These are phyloP conservation scores for Toxonevra muliebris DNA, from an alignment of 2,888 invertebrate genomes.

Conservation along the genomic window DNA sequence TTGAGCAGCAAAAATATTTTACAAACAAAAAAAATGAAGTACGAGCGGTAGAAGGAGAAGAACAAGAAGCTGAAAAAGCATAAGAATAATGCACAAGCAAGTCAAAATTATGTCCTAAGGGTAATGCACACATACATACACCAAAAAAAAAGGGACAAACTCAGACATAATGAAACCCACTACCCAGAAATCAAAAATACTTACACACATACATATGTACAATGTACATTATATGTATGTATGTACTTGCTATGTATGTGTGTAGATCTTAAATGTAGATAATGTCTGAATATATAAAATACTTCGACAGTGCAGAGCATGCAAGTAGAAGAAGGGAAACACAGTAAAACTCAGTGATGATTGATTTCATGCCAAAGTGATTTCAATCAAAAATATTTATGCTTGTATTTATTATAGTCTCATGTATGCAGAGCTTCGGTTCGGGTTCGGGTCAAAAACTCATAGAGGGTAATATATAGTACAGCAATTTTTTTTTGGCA, in stretches of 20 bases:
- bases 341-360: constrained; percentile 45
- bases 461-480: too few species aligned
- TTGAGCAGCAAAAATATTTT: constrained; percentile 15
- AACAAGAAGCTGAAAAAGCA: constrained; percentile 3
- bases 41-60: not conserved
- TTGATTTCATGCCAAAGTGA: constrained; percentile 61
- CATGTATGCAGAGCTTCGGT: too few species aligned
- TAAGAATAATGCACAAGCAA: constrained; percentile 3
- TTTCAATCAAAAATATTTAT: constrained; percentile 50
- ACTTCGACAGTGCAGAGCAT: not conserved
- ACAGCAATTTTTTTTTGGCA: too few species aligned
- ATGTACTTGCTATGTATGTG: not conserved
- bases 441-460: too few species aligned
- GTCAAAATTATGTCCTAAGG: constrained; percentile 27
- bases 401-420: too few species aligned
- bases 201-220: too few species aligned
- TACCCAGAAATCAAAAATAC: not conserved
- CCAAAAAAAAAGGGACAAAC: not conserved
- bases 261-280: constrained; percentile 49
- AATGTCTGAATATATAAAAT: constrained; percentile 34
- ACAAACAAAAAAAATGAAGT: constrained; percentile 10
- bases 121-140: constrained; percentile 4
- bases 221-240: not conserved
- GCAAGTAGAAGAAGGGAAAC: too few species aligned
- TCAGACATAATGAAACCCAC: not conserved